phyloP scores from a whole-genome alignment of 2,797 vertebrate genomes.

The Acomys russatus region DNA sequence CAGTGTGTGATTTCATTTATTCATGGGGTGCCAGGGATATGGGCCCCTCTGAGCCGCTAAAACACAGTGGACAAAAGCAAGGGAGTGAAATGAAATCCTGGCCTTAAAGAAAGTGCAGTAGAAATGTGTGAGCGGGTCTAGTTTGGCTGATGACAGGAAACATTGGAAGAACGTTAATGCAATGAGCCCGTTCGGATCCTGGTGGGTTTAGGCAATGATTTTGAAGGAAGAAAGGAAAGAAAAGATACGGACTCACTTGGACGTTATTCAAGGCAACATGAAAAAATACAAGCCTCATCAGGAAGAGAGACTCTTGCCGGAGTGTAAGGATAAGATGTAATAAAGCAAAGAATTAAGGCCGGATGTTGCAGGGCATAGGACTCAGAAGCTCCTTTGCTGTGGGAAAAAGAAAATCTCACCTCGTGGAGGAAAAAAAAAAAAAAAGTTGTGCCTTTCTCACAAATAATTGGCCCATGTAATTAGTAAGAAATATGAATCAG shows the following conservation, averaged over 20 bases:
- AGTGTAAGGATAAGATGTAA: conserved; percentile 42
- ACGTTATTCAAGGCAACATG: conserved; percentile 66
- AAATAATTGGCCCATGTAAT: not conserved
- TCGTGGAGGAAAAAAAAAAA: not conserved
- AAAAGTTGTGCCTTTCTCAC: not conserved
- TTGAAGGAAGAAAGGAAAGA: conserved; percentile 42
- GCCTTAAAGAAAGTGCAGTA: conserved; percentile 62
- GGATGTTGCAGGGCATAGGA: not conserved
- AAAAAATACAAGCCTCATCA: conserved; percentile 47
- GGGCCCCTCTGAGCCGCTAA: conserved; percentile 70
- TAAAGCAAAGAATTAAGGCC: conserved; percentile 49
- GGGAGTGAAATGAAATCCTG: conserved; percentile 77
- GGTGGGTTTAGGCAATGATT: conserved; percentile 32
- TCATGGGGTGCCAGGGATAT: conserved; percentile 76
- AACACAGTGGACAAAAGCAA: conserved; percentile 66
- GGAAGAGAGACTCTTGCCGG: conserved; percentile 54
- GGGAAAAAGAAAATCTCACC: not conserved
- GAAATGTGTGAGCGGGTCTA: conserved; percentile 65
- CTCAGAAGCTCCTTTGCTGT: conserved; percentile 28
- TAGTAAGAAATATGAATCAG: conserved; percentile 17
- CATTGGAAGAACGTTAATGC: conserved; percentile 41
- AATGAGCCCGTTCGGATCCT: conserved; percentile 67
- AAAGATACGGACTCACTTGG: conserved; percentile 54
- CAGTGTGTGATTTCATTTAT: conserved; percentile 79
- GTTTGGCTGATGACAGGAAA: conserved; percentile 66